These are phyloP conservation scores for Leuciscus idus DNA, from an alignment of 2,113 vertebrate genomes.

Conservation along the genomic window DNA sequence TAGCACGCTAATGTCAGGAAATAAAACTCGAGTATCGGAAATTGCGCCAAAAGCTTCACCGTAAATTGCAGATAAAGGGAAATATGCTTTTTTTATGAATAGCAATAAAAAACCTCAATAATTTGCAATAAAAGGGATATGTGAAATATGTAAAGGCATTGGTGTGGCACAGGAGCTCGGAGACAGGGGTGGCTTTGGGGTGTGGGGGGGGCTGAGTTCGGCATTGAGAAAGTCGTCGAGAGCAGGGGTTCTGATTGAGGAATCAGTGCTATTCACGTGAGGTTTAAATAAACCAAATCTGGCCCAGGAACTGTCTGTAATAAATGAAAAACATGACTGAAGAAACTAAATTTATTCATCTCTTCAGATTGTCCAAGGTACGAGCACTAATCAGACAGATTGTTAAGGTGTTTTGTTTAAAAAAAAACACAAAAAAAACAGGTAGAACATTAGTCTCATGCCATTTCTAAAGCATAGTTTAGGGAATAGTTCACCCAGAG, in stretches of 20 bases:
- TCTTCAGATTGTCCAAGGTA: slow-evolving; percentile 30
- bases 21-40: slow-evolving; percentile 78
- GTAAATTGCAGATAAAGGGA: slow-evolving; percentile 72
- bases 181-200: slow-evolving; percentile 68
- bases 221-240: slow-evolving; percentile 18
- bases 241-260: slow-evolving; percentile 35
- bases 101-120: slow-evolving; percentile 73
- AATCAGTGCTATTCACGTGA: slow-evolving; percentile 54
- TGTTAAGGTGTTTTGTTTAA: neutral
- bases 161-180: slow-evolving; percentile 59
- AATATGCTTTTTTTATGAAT: slow-evolving; percentile 73
- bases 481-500: neutral
- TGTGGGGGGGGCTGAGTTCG: neutral
- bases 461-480: slow-evolving; percentile 2
- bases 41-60: slow-evolving; percentile 73
- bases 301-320: slow-evolving; percentile 27
- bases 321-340: slow-evolving; percentile 34
- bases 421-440: neutral
- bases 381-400: slow-evolving; percentile 10
- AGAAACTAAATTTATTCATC: slow-evolving; percentile 7
- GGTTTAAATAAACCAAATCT: slow-evolving; percentile 41
- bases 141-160: slow-evolving; percentile 64
- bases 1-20: slow-evolving; percentile 80
- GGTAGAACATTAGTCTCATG: neutral
- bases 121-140: slow-evolving; percentile 76